A percentile compares a stretch with the other conserved stretches of the same genome.
Evolutionary conservation across 2,797 vertebrate genomes (phyloP).

Genomic region (Enteromius fasciolatus): DNA sequence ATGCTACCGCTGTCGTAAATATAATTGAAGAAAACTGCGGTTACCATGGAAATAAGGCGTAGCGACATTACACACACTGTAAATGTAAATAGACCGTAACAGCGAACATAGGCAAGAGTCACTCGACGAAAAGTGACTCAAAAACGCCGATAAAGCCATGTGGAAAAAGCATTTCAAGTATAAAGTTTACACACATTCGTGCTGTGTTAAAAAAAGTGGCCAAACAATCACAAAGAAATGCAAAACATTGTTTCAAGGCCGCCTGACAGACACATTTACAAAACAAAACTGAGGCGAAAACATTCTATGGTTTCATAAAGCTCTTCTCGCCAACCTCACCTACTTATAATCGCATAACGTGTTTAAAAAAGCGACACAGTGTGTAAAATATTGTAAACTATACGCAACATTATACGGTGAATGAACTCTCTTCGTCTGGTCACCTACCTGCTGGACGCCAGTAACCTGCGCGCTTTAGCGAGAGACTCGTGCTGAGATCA

Average conservation of each 20-base stretch:
- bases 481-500: slow-evolving; percentile 24
- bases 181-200: background rate
- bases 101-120: background rate
- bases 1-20: background rate
- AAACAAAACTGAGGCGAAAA: slow-evolving; percentile 15
- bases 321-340: background rate
- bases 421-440: background rate
- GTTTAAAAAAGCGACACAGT: background rate
- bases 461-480: slow-evolving; percentile 46
- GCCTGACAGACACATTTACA: background rate
- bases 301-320: background rate
- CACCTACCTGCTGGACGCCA: slow-evolving; percentile 45
- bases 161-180: background rate
- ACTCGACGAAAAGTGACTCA: background rate
- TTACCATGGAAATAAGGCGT: slow-evolving; percentile 9
- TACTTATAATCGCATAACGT: background rate
- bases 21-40: background rate
- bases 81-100: background rate
- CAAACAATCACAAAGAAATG: background rate
- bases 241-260: slow-evolving; percentile 27
- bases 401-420: background rate
- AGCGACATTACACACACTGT: background rate
- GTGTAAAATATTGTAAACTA: background rate
- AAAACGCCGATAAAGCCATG: background rate
- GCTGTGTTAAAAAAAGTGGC: background rate